These are phyloP conservation scores for Thunnus albacares DNA, from an alignment of 2,797 vertebrate species.

Conservation along the genomic window DNA sequence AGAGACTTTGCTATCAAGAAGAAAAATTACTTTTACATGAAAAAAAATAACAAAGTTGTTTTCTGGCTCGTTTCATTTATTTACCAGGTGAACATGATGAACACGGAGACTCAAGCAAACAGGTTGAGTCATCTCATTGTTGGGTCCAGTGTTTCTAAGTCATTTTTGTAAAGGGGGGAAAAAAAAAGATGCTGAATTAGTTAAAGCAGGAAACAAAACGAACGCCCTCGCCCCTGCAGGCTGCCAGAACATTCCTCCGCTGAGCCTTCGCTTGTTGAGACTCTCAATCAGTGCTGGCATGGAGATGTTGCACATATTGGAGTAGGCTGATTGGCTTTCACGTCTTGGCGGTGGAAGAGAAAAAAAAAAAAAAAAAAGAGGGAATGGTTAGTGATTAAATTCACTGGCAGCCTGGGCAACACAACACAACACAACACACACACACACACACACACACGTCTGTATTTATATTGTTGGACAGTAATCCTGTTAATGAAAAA, in stretches of 20 bases:
- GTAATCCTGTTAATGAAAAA: conserved; percentile 84
- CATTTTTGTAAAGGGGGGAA: conserved; percentile 33
- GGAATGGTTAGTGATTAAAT: conserved; percentile 83
- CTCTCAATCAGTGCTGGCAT: conserved; percentile 79
- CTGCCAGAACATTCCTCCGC: conserved; percentile 73
- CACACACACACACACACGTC: conserved; percentile 62
- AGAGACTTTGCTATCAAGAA: no score
- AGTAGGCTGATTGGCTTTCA: conserved; percentile 82
- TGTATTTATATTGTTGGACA: conserved; percentile 82
- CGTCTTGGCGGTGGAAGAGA: conserved; percentile 69
- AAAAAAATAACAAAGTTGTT: conserved; percentile 14
- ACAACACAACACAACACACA: conserved; percentile 34
- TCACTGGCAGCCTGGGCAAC: conserved; percentile 75
- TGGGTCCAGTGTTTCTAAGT: conserved; percentile 43
- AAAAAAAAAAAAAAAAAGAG: conserved; percentile 31
- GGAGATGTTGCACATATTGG: conserved; percentile 78
- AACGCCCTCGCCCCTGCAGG: conserved; percentile 60
- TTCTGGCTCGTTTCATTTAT: neutral
- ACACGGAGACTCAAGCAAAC: conserved; percentile 4
- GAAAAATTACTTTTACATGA: neutral
- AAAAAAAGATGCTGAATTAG: conserved; percentile 69
- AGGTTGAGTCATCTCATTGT: conserved; percentile 24
- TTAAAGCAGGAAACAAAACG: conserved; percentile 68
- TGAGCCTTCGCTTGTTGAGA: conserved; percentile 64
- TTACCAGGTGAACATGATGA: conserved; percentile 28